phyloP scores from a whole-genome alignment of 2,888 invertebrate species.

The Ochlodes sylvanus region DNA sequence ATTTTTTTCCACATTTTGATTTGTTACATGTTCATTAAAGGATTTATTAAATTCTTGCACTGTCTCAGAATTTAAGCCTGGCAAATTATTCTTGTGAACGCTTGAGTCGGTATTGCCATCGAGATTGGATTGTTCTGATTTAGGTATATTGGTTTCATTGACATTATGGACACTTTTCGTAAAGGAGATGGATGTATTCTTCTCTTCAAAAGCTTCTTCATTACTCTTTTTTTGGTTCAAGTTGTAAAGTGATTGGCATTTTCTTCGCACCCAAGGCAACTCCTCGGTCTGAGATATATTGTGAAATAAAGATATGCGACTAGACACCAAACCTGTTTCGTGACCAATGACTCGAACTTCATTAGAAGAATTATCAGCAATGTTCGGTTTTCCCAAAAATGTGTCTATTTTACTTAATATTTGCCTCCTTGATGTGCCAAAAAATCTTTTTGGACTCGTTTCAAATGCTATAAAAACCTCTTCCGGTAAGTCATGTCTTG shows the following conservation, averaged over 20 bases:
- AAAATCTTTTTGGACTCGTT: constrained; percentile 80
- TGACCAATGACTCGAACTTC: constrained; percentile 56
- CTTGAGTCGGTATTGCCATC: background rate
- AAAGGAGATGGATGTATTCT: background rate
- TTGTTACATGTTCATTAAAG: constrained; percentile 40
- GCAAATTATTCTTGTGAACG: background rate
- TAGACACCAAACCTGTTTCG: constrained; percentile 77
- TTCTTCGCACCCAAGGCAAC: constrained; percentile 57
- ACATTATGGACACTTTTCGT: constrained; percentile 16
- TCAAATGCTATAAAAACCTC: constrained; percentile 80
- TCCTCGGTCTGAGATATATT: constrained; percentile 73
- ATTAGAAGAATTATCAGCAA: constrained; percentile 53
- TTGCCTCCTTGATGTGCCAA: constrained; percentile 77
- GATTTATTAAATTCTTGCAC: constrained; percentile 41
- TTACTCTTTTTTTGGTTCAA: constrained; percentile 58
- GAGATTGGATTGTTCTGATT: background rate
- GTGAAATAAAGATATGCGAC: constrained; percentile 78
- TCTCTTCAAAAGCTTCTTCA: constrained; percentile 5
- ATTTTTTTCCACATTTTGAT: background rate
- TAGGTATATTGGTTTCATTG: constrained; percentile 2
- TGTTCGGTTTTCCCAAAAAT: constrained; percentile 68
- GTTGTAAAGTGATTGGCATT: constrained; percentile 67
- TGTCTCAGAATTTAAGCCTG: background rate
- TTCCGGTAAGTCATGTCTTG: constrained; percentile 74
- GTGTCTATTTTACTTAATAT: constrained; percentile 78